phyloP scores from a whole-genome alignment of 2,888 invertebrate genomes.

The Aricia artaxerxes region DNA sequence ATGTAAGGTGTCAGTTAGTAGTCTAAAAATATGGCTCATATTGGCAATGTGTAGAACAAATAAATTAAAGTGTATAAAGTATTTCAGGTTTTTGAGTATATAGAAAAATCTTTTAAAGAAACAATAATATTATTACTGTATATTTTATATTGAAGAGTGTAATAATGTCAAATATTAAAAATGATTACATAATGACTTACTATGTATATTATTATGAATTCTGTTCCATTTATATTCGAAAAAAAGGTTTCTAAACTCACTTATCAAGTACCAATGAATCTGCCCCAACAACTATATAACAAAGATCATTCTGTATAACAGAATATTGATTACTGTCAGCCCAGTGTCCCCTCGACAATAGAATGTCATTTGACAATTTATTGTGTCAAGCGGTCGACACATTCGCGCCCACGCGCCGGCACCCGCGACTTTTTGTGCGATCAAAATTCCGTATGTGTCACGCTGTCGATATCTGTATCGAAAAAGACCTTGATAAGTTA shows the following conservation, averaged over 20 bases:
- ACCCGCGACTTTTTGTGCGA: constrained; percentile 26
- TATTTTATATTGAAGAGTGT: too few relatives aligned
- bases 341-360: constrained; percentile 23
- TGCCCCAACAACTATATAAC: not conserved
- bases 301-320: constrained; percentile 6
- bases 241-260: too few relatives aligned
- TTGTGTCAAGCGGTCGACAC: constrained; percentile 26
- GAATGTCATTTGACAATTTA: constrained; percentile 29
- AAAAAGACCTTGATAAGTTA: constrained; percentile 8
- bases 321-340: constrained; percentile 6
- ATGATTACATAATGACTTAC: too few relatives aligned
- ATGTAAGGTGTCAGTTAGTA: too few relatives aligned
- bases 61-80: too few relatives aligned
- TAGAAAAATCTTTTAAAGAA: too few relatives aligned
- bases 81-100: too few relatives aligned
- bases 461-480: constrained; percentile 1
- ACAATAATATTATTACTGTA: too few relatives aligned
- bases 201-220: too few relatives aligned
- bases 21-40: too few relatives aligned
- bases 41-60: too few relatives aligned
- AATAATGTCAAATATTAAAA: too few relatives aligned
- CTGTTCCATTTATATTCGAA: not conserved
- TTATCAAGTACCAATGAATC: not conserved
- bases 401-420: constrained; percentile 30
- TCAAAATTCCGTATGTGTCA: constrained; percentile 25